Base-by-base conservation (phyloP, 53 echinoderm and acorn worm genomes). In the Holothuria leucospilota region DNA sequence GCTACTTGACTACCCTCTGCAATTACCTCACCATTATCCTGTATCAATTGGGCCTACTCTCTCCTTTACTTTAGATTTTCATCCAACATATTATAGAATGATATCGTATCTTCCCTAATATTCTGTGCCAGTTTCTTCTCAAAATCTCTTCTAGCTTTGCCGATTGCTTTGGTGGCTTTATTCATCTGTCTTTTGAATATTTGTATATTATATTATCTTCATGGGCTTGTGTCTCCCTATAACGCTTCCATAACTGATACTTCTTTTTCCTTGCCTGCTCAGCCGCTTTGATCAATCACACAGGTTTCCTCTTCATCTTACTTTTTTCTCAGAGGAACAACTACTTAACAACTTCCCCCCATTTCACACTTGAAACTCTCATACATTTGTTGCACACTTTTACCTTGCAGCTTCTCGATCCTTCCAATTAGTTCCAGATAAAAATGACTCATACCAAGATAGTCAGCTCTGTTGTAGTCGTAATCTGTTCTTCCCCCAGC, bases 111-210 rank as follows among this genome's bases (percentile, higher is more conserved):
- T 30, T 68, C 25, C 42, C 42, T 64, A 67, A 83, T 65, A 66
- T 83, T 83, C 29, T 66, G 29, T n/a, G 66, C 64, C 13, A 83
- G 21, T 29, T 65, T 83, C 34, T 18, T 66, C 34, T 66, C 84
- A 83, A 83, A 83, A 30, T 23, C 39, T 34, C 34, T 34, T 34
- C 3, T 34, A 34, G 34, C 34, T 34, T 34, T 34, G 3, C 34
- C 1, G 3, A 34, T 34, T 34, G 34, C 83, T 6, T 60, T 63
- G 20, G 63, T 82, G 15, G 83, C 27, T 64, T 82, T 65, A 39
- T 82, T 82, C 65, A 63, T 20, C 20, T 65, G 65, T 64, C 83
- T 82, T 15, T 65, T n/a, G n/a, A n/a, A n/a, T n/a, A n/a, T n/a
- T n/a, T 64, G 24, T 82, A 82, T 10, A 63, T 9, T 5, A 34